These are phyloP conservation scores for Phoronis australis DNA, from an alignment of 2,888 invertebrate species.

Conservation along the genomic window DNA sequence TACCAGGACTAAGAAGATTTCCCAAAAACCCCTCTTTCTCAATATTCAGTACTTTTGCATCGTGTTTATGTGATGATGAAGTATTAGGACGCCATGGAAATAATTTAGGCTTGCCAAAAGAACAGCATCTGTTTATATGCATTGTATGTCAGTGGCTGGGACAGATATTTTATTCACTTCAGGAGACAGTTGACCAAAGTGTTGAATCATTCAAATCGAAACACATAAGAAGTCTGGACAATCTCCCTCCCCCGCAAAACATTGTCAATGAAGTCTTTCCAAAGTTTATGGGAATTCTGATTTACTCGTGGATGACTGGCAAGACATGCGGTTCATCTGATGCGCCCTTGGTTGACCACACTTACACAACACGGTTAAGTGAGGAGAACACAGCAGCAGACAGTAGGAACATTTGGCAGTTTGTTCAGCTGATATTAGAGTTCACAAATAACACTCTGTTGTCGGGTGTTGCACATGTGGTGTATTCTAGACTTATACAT, in stretches of 20 bases:
- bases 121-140: slow-evolving; percentile 18
- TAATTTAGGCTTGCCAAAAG: slow-evolving; percentile 13
- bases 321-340: no score
- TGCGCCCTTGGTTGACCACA: neutral
- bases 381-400: neutral
- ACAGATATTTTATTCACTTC: slow-evolving; percentile 21
- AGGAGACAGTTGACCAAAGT: slow-evolving; percentile 16
- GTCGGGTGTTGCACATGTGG: slow-evolving; percentile 37
- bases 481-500: slow-evolving; percentile 23
- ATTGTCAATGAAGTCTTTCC: slow-evolving; percentile 29
- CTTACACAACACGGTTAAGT: neutral
- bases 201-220: slow-evolving; percentile 27
- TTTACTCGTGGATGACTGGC: slow-evolving; percentile 24
- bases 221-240: slow-evolving; percentile 28
- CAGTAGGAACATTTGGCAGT: slow-evolving; percentile 10
- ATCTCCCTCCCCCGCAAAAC: slow-evolving; percentile 25
- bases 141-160: slow-evolving; percentile 32
- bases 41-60: no score
- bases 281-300: slow-evolving; percentile 25
- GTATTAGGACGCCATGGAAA: slow-evolving; percentile 1
- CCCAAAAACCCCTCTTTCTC: no score
- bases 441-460: slow-evolving; percentile 33
- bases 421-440: slow-evolving; percentile 37
- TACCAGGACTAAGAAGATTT: no score
- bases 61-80: neutral